Percentiles rank a stretch among this genome's conserved stretches.
Evolutionary conservation across 2,888 invertebrate species (phyloP).

Genomic region (Caradrina kadenii): DNA sequence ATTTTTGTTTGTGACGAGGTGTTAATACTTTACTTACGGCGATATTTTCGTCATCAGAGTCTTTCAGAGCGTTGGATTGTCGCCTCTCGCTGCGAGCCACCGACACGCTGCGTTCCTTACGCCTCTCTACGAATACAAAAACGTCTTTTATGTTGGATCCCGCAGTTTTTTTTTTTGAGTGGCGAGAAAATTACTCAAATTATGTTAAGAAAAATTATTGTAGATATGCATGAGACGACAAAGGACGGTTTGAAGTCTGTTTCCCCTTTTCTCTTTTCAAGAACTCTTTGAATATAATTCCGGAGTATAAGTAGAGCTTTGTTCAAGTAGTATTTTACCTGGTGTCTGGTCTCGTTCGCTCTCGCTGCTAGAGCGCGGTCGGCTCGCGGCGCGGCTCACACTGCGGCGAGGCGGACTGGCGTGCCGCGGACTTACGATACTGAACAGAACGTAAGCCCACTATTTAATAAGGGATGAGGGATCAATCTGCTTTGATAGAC

Average conservation of each 20-base stretch:
- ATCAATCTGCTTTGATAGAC: too few species aligned
- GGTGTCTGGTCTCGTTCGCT: conserved; percentile 57
- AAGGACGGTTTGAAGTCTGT: too few species aligned
- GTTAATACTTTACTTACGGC: conserved; percentile 67
- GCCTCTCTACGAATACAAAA: conserved; percentile 68
- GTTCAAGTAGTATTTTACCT: conserved; percentile 27
- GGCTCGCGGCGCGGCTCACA: conserved; percentile 52
- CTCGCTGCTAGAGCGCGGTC: conserved; percentile 49
- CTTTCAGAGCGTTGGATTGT: conserved; percentile 66
- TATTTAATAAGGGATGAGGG: background rate
- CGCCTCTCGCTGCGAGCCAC: conserved; percentile 78
- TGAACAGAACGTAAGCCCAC: too few species aligned
- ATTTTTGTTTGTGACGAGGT: background rate
- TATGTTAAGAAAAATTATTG: too few species aligned
- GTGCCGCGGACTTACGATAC: conserved; percentile 23
- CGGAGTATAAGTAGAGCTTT: too few species aligned
- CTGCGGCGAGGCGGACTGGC: conserved; percentile 49
- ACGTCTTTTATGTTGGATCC: background rate
- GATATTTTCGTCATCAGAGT: conserved; percentile 79
- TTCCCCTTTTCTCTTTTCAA: too few species aligned
- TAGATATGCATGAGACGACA: too few species aligned
- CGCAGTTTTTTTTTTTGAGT: too few species aligned
- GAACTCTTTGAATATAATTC: too few species aligned
- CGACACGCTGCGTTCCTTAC: conserved; percentile 78
- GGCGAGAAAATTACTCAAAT: too few species aligned